Conservation (phyloP, 2,888 invertebrate species). For the Terebella lapidaria region DNA sequence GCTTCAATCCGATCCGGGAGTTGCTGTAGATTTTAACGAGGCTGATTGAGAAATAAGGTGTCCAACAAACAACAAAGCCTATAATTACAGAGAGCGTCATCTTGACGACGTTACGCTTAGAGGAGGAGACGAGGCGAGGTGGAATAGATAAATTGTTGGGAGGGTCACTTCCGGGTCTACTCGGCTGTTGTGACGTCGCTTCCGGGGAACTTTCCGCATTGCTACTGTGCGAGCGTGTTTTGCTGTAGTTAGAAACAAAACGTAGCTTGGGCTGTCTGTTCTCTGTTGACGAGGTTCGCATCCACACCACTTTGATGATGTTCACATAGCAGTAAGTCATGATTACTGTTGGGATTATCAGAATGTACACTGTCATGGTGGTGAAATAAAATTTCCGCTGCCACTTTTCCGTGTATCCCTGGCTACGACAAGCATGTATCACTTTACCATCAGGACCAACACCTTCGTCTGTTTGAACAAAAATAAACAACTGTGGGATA, state of each 20-base stretch:
- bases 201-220: not conserved
- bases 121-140: slow-evolving; percentile 29
- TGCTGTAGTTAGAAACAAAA: slow-evolving; percentile 1
- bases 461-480: slow-evolving; percentile 45
- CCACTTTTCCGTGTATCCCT: slow-evolving; percentile 54
- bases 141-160: not conserved
- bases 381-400: slow-evolving; percentile 54
- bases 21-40: slow-evolving; percentile 51
- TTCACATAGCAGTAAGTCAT: slow-evolving; percentile 54
- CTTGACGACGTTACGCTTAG: slow-evolving; percentile 53
- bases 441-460: slow-evolving; percentile 37
- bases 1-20: slow-evolving; percentile 34
- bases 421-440: slow-evolving; percentile 48
- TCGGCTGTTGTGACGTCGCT: not conserved
- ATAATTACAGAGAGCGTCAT: slow-evolving; percentile 55
- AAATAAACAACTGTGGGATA: slow-evolving; percentile 53
- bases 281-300: slow-evolving; percentile 27
- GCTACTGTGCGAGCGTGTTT: not conserved
- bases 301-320: slow-evolving; percentile 53
- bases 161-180: not conserved
- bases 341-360: slow-evolving; percentile 50
- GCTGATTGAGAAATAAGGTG: slow-evolving; percentile 55
- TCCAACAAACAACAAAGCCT: slow-evolving; percentile 53
- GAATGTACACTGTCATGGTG: slow-evolving; percentile 52
- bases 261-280: slow-evolving; percentile 8